These are phyloP conservation scores for Chrysotoxum bicinctum DNA, from an alignment of 2,888 invertebrate species.

Conservation along the genomic window DNA sequence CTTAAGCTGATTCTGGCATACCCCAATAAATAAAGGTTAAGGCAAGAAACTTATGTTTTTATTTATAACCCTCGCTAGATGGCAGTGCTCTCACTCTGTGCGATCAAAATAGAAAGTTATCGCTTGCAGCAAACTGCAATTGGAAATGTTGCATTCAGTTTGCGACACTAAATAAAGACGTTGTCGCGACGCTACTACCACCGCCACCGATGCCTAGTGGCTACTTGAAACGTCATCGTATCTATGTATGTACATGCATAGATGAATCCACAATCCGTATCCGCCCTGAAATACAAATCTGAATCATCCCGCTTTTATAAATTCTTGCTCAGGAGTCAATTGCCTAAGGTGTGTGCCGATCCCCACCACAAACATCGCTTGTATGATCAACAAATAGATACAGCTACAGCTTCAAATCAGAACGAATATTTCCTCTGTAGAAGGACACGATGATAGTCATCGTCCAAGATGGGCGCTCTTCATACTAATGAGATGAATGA, in stretches of 20 bases:
- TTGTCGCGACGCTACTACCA: not conserved
- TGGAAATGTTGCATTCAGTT: constrained; percentile 44
- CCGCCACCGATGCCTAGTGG: constrained; percentile 24
- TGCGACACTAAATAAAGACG: constrained; percentile 60
- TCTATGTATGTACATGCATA: too few species aligned
- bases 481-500: constrained; percentile 67
- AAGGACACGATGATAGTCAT: constrained; percentile 20
- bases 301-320: constrained; percentile 58
- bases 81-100: constrained; percentile 19
- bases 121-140: constrained; percentile 51
- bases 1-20: not conserved
- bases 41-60: constrained; percentile 60
- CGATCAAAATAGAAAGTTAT: constrained; percentile 24
- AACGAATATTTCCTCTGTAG: not conserved
- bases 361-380: not conserved
- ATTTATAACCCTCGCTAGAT: constrained; percentile 60
- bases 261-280: constrained; percentile 29
- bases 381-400: constrained; percentile 8
- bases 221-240: constrained; percentile 52
- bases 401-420: not conserved
- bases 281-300: constrained; percentile 57
- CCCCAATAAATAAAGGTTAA: constrained; percentile 69
- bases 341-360: constrained; percentile 57
- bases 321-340: constrained; percentile 58
- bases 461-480: constrained; percentile 23